phyloP scores from a whole-genome alignment of 1,140 invertebrate species.

The Papilio glaucus region DNA sequence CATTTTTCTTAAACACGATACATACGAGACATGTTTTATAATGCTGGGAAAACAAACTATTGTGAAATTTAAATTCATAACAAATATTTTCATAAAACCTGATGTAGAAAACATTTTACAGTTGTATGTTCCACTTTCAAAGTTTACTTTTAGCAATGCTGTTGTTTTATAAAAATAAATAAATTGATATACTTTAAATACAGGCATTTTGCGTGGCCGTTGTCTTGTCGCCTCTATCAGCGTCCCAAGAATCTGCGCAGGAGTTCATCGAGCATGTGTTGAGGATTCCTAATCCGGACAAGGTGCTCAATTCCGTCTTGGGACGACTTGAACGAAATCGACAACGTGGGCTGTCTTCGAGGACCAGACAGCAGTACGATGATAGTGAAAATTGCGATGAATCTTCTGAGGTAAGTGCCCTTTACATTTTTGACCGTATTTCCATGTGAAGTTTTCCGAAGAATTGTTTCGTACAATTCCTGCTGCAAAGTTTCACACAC shows the following conservation, averaged over 20 bases:
- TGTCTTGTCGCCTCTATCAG: conserved; percentile 45
- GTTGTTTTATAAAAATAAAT: too few species aligned
- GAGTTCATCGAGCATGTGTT: conserved; percentile 71
- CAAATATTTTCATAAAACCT: too few species aligned
- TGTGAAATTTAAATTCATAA: too few species aligned
- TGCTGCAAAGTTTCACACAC: too few species aligned
- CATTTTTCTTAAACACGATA: too few species aligned
- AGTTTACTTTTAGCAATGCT: too few species aligned
- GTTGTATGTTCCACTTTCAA: too few species aligned
- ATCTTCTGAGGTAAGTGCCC: conserved; percentile 43
- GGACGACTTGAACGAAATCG: conserved; percentile 61
- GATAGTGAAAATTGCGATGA: conserved; percentile 61
- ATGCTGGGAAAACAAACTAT: too few species aligned
- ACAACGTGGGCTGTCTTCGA: conserved; percentile 45
- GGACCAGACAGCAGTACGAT: conserved; percentile 39
- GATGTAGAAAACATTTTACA: too few species aligned
- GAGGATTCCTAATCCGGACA: conserved; percentile 66
- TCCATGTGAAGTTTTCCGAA: too few species aligned
- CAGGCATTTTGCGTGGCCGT: conserved; percentile 54
- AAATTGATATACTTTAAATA: neutral
- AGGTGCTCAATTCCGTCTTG: conserved; percentile 65
- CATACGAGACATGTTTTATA: too few species aligned
- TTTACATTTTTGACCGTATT: neutral
- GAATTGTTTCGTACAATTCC: too few species aligned
- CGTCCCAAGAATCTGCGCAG: conserved; percentile 54